Evolutionary conservation across 2,888 invertebrate species (phyloP), one percentile per base, ranked within the genome.

Genomic region (Limnephilus lunatus): DNA sequence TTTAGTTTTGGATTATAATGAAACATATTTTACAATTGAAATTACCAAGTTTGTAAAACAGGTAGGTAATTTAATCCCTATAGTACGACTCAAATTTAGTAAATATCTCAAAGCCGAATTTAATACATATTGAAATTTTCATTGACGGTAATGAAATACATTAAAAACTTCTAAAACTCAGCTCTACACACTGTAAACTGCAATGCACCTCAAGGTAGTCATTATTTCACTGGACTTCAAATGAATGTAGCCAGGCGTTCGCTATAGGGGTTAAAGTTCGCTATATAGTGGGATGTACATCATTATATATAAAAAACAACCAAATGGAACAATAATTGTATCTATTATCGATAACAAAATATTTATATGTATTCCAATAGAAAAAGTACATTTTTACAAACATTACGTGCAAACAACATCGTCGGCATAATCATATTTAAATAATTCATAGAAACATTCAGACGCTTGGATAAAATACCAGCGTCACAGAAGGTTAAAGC

Each of bases 361-460:
- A 68, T 68, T 68, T 68, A 68, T 68, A n/a, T 48, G 48, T 48
- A 48, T 68, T 68, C 68, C 68, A 68, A 68, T 68, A 68, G 53
- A 68, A 68, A 68, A 68, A 68, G 68, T 68, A 68, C 68, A 68
- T 68, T 68, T 68, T 68, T 68, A 68, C 68, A 68, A 68, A 68
- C 68, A 68, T 68, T 68, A 68, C n/a, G 9, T 68, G 68, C 7
- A 68, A 68, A 68, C 68, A 68, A 68, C 68, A 68, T n/a, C 25
- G 25, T 68, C 68, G 2, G n/a, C 68, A n/a, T 68, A 68, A 68
- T 68, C 25, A n/a, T 68, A 25, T 68, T 68, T 68, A 68, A 68
- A 68, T 68, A 68, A 68, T 68, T 25, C 68, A 25, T 68, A 68
- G 53, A 68, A 25, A 68, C 53, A 19, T 68, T 68, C 25, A 68